These are phyloP conservation scores for Andrena haemorrhoa DNA, from an alignment of 2,888 invertebrate genomes.

Conservation along the genomic window DNA sequence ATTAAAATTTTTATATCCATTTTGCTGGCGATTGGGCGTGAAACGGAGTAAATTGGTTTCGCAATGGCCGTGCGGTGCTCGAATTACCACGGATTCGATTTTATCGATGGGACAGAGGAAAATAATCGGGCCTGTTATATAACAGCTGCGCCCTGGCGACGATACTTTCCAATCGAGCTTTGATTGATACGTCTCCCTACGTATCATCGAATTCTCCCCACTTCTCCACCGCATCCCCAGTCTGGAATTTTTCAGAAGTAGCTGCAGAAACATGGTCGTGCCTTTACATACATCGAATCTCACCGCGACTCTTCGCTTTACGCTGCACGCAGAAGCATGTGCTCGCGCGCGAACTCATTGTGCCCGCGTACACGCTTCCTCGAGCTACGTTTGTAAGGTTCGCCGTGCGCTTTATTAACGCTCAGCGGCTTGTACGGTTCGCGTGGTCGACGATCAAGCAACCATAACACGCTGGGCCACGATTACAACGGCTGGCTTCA, in stretches of 20 bases:
- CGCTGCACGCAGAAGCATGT: constrained; percentile 3
- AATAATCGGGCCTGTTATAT: constrained; percentile 37
- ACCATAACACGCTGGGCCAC: constrained; percentile 47
- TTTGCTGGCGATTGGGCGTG: constrained; percentile 51
- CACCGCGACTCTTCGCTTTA: constrained; percentile 17
- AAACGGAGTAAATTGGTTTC: constrained; percentile 55
- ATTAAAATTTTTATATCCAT: constrained; percentile 56
- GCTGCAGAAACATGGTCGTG: constrained; percentile 14
- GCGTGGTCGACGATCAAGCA: constrained; percentile 46
- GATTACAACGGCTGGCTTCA: constrained; percentile 50
- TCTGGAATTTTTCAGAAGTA: neutral
- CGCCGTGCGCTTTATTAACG: constrained; percentile 55
- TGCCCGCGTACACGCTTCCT: constrained; percentile 31
- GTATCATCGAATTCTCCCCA: neutral
- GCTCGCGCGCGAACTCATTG: constrained; percentile 23
- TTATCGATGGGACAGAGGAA: constrained; percentile 48
- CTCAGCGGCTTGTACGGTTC: constrained; percentile 35
- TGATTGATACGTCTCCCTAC: constrained; percentile 30
- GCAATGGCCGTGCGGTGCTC: constrained; percentile 47
- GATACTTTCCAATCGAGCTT: constrained; percentile 9
- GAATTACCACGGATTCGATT: constrained; percentile 52
- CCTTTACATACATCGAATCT: constrained; percentile 29
- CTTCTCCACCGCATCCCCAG: neutral
- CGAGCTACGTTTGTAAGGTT: constrained; percentile 47
- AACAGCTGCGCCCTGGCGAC: neutral